phyloP scores from a whole-genome alignment of 2,888 invertebrate genomes.

The Molorchus minor region DNA sequence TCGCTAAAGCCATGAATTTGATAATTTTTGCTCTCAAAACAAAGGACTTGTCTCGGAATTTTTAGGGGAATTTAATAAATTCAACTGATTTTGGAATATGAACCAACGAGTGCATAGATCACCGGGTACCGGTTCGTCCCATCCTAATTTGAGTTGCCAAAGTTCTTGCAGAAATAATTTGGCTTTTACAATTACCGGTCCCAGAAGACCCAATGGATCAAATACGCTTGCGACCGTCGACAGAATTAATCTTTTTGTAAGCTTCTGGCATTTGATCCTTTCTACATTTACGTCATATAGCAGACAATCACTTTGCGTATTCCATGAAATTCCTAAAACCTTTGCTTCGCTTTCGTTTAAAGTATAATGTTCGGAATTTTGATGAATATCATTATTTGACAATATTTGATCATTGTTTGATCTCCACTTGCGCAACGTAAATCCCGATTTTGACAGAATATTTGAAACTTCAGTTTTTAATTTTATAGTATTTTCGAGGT shows the following conservation, averaged over 20 bases:
- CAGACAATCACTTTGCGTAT: no score
- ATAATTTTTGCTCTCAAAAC: no score
- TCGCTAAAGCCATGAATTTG: no score
- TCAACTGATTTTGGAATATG: no score
- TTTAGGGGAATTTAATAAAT: no score
- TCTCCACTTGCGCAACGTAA: slow-evolving; percentile 12
- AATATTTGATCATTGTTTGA: no score
- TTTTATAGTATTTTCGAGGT: slow-evolving; percentile 1
- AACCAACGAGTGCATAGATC: no score
- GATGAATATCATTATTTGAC: no score
- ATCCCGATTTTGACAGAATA: background rate
- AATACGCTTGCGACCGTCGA: slow-evolving; percentile 36
- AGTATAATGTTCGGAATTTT: no score
- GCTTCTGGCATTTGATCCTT: background rate
- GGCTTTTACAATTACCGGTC: slow-evolving; percentile 28
- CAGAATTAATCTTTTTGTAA: slow-evolving; percentile 27
- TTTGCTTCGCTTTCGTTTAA: background rate
- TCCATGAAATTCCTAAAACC: background rate
- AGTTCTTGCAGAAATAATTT: slow-evolving; percentile 37
- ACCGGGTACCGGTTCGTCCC: slow-evolving; percentile 31
- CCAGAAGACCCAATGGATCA: slow-evolving; percentile 37
- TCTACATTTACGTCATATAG: no score
- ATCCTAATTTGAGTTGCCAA: slow-evolving; percentile 29
- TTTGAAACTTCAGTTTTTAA: background rate
- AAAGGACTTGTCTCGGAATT: no score